phyloP scores from a whole-genome alignment of 2,113 vertebrate genomes.

The Acinonyx jubatus region DNA sequence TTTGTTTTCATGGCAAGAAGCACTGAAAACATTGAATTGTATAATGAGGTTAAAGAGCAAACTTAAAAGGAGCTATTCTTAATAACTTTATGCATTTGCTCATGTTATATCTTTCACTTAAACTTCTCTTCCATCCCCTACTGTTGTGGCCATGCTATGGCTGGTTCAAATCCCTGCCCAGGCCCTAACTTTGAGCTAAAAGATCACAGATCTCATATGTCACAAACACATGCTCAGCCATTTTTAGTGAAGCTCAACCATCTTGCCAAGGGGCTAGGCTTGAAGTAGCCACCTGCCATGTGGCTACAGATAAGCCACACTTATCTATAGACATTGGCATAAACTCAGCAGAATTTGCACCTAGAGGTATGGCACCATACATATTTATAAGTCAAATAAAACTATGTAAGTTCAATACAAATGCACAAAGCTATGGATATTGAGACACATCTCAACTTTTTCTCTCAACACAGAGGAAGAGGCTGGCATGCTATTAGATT shows the following conservation, averaged over 20 bases:
- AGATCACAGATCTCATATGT: background rate
- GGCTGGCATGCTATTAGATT: background rate
- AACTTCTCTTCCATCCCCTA: background rate
- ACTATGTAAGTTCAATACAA: background rate
- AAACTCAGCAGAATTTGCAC: background rate
- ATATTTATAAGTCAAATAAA: background rate
- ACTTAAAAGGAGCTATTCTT: background rate
- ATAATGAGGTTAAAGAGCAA: background rate
- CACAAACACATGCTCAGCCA: background rate
- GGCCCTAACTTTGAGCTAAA: background rate
- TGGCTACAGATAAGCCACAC: too few relatives aligned
- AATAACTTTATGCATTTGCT: background rate
- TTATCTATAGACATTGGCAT: background rate
- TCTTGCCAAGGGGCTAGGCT: background rate
- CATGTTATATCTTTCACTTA: background rate
- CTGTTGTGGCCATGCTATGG: background rate
- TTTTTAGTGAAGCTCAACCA: background rate
- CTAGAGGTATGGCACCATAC: accelerated
- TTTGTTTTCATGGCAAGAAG: background rate
- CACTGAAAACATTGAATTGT: background rate
- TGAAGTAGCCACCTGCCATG: background rate
- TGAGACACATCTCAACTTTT: background rate
- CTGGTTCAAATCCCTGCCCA: background rate
- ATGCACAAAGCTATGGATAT: background rate
- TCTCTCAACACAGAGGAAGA: background rate